Evolutionary conservation across 2,888 invertebrate species (phyloP), one percentile per base, ranked within the genome.

Genomic region (Bugulina stolonifera): DNA sequence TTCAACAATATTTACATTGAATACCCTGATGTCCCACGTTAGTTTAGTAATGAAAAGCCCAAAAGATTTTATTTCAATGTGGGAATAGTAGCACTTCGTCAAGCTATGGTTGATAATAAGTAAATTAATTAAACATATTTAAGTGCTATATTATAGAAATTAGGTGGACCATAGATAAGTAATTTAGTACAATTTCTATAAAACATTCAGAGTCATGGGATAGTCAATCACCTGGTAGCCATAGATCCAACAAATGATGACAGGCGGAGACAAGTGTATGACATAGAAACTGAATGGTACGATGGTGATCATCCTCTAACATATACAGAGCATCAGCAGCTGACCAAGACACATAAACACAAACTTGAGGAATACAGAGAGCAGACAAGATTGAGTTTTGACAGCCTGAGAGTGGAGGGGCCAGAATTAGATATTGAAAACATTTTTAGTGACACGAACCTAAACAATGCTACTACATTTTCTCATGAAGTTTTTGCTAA

Each of bases 241-340:
- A n/a, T n/a, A n/a, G n/a, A n/a, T n/a, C 23, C 10, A 18, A 57
- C 57, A n/a, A 25, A 5, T 18, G n/a, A n/a, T n/a, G 57, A 57
- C 23, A 57, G 57, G 25, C 57, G 10, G 5, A n/a, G 23, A 5
- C 57, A 23, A 18, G 57, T 57, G n/a, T 57, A 57, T n/a, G 57
- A 57, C 57, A 57, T 57, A 57, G 57, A 57, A 57, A 25, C 5
- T 5, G 25, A 25, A 5, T 57, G 57, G 57, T 57, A 57, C 57
- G 5, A 57, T 23, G 57, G 57, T n/a, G 25, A n/a, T 5, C 57
- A 57, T n/a, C 57, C 57, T n/a, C 57, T 57, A 22, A 57, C n/a
- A 22, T 5, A 5, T 57, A 25, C 18, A 23, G 57, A 57, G 5
- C 57, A 57, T n/a, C 5, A n/a, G 57, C 57, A 57, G 10, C 5